Conservation (phyloP, 2,113 vertebrate species). For the Saimiri boliviensis region DNA sequence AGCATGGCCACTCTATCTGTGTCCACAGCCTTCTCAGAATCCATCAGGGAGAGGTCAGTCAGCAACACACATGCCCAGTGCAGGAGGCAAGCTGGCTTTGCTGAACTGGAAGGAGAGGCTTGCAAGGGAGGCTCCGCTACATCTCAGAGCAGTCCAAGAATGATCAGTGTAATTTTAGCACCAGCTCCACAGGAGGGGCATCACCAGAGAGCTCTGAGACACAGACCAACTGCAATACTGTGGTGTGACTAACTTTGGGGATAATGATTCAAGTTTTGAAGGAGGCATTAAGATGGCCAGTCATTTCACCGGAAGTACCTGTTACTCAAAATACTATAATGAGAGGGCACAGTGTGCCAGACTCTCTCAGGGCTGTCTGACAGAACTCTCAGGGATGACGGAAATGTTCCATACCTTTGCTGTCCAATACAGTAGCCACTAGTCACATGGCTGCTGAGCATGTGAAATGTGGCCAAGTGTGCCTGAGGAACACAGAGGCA, state of each 20-base stretch:
- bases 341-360: background rate
- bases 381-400: background rate
- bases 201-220: no score
- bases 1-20: accelerated
- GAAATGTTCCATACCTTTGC: no score
- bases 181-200: background rate
- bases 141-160: background rate
- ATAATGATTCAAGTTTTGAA: background rate
- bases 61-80: no score
- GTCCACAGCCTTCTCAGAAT: background rate
- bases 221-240: accelerated
- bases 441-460: background rate
- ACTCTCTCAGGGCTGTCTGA: background rate
- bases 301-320: background rate
- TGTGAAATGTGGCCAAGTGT: background rate
- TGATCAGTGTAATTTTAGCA: background rate
- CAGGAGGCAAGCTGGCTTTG: background rate
- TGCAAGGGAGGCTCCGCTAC: accelerated
- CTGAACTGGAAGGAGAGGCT: background rate
- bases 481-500: background rate
- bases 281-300: background rate
- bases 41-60: background rate
- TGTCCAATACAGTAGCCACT: accelerated
- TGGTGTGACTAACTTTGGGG: background rate
- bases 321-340: background rate